These are phyloP conservation scores for Marcusenius ussheri DNA, from an alignment of 2,113 vertebrate species.

Conservation along the genomic window DNA sequence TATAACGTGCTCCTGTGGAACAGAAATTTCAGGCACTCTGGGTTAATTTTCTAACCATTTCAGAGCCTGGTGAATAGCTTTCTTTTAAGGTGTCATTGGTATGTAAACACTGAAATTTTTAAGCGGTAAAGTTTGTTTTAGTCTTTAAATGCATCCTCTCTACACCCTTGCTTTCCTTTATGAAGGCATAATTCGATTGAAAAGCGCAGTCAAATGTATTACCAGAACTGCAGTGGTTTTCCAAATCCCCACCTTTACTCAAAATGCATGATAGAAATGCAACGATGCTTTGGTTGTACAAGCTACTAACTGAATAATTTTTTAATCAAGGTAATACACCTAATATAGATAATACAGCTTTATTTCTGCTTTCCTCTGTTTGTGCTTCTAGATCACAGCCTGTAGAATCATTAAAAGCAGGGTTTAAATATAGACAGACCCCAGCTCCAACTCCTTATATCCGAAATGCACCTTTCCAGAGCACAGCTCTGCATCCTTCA, in stretches of 20 bases:
- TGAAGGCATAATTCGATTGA: not conserved
- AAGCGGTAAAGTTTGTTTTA: not conserved
- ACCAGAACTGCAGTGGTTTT: not conserved
- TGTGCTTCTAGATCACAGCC: not conserved
- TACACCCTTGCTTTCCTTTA: not conserved
- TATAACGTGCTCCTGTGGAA: not conserved
- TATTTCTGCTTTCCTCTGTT: not conserved
- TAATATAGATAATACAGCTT: not conserved
- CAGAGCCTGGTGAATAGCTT: not conserved
- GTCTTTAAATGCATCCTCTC: not conserved
- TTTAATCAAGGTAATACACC: not conserved
- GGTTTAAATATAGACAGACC: not conserved
- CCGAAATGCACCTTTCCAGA: not conserved
- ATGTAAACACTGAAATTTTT: not conserved
- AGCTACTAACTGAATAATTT: not conserved
- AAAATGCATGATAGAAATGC: not conserved
- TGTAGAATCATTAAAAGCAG: not conserved
- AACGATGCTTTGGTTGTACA: not conserved
- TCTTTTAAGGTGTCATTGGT: not conserved
- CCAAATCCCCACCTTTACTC: not conserved
- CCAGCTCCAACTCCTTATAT: not conserved
- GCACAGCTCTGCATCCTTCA: not conserved
- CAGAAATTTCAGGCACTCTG: not conserved
- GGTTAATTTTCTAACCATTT: not conserved
- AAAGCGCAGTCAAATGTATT: not conserved